These are phyloP conservation scores for Stylophora pistillata DNA, from an alignment of 64 coral and sea anemone genomes.

Conservation along the genomic window DNA sequence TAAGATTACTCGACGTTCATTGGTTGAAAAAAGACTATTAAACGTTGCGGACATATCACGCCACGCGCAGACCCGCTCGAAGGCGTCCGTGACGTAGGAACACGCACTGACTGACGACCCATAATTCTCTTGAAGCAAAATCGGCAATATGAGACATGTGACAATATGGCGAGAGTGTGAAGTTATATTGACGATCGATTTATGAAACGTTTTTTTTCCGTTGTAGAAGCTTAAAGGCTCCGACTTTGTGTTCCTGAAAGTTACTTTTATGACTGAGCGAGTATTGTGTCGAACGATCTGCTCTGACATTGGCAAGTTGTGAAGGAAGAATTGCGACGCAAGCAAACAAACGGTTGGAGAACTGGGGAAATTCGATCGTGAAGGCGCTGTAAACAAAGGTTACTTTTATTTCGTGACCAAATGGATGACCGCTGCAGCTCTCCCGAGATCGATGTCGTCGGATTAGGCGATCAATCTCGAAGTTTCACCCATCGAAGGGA, in stretches of 20 bases:
- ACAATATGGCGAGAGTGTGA: constrained; percentile 13
- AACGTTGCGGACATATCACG: neutral
- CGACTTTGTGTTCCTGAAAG: neutral
- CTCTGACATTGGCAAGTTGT: neutral
- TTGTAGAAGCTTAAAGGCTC: neutral
- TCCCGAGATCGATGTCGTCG: constrained; percentile 27
- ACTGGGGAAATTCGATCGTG: constrained; percentile 17
- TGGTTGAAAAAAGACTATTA: too few species aligned
- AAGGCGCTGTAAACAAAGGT: neutral
- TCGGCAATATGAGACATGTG: neutral
- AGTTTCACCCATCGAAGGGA: neutral
- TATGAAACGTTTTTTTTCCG: neutral
- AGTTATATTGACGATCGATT: neutral
- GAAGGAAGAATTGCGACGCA: neutral
- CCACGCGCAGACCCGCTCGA: neutral
- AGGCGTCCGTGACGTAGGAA: constrained; percentile 6
- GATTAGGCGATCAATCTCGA: neutral
- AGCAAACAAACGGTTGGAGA: neutral
- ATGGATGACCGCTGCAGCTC: constrained; percentile 16
- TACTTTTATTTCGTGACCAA: neutral
- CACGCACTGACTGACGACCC: neutral
- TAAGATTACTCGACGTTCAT: too few species aligned
- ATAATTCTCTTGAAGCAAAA: constrained; percentile 3
- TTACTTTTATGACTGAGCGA: neutral
- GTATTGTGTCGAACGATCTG: neutral